Conservation (phyloP, 2,797 vertebrate genomes). For the Champsocephalus gunnari region DNA sequence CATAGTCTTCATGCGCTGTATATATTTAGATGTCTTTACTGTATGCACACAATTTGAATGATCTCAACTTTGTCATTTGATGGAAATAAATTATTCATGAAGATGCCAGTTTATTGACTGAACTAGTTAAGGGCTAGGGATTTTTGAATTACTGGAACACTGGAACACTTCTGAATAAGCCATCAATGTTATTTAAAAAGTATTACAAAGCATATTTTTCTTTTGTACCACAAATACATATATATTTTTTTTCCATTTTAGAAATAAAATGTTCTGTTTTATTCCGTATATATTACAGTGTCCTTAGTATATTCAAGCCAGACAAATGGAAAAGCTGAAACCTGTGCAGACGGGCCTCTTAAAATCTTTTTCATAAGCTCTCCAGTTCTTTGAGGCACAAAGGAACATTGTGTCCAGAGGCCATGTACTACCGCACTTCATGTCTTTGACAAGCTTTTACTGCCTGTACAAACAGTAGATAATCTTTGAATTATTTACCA, state of each 20-base stretch:
- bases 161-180: not conserved
- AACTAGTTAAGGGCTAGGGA: conserved; percentile 35
- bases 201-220: no score
- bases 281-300: conserved; percentile 14
- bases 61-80: conserved; percentile 65
- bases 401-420: conserved; percentile 27
- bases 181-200: not conserved
- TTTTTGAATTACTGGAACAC: conserved; percentile 4
- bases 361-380: conserved; percentile 39
- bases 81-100: conserved; percentile 62
- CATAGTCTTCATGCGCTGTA: conserved; percentile 59
- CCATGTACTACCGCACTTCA: conserved; percentile 8
- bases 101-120: conserved; percentile 62
- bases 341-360: conserved; percentile 17
- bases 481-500: conserved; percentile 62
- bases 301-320: conserved; percentile 11
- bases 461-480: conserved; percentile 12
- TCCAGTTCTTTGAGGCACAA: conserved; percentile 39
- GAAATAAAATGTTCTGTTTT: conserved; percentile 4
- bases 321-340: not conserved
- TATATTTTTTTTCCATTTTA: not conserved
- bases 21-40: conserved; percentile 68
- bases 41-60: conserved; percentile 55
- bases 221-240: not conserved
- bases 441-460: conserved; percentile 29